These are phyloP conservation scores for Agrilus biguttatus DNA, from an alignment of 2,888 invertebrate species.

Conservation along the genomic window DNA sequence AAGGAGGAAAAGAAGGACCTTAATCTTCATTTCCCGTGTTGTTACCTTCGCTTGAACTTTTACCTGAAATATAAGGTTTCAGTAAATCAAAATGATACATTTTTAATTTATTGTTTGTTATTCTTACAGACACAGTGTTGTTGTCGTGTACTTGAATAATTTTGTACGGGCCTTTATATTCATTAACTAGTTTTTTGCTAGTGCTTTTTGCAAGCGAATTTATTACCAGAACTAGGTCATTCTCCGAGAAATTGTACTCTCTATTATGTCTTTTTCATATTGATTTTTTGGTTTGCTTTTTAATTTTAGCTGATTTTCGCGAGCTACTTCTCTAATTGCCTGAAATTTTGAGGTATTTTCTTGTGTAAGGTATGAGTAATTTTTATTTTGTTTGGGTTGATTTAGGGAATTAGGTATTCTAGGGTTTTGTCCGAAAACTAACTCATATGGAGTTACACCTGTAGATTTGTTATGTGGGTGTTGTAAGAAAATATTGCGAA, in stretches of 20 bases:
- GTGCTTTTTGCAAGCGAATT: conserved; percentile 3
- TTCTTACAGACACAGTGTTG: neutral
- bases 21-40: too few species aligned
- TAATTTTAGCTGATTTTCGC: conserved; percentile 5
- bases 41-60: too few species aligned
- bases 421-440: conserved; percentile 4
- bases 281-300: conserved; percentile 5
- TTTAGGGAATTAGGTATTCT: conserved; percentile 5
- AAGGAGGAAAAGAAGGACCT: neutral
- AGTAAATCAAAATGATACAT: conserved; percentile 1
- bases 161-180: conserved; percentile 6
- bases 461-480: conserved; percentile 1
- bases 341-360: conserved; percentile 5
- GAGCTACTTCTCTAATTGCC: conserved; percentile 3
- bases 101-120: neutral
- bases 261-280: conserved; percentile 1
- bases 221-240: conserved; percentile 2
- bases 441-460: neutral
- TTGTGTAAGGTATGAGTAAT: conserved; percentile 3
- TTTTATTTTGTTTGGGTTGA: conserved; percentile 3
- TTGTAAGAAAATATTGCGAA: neutral
- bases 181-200: conserved; percentile 4
- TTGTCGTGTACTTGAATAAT: conserved; percentile 4
- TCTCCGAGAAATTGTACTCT: conserved; percentile 1
- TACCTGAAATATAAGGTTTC: too few species aligned